phyloP scores from a whole-genome alignment of 2,888 invertebrate genomes.

The Phlogophora meticulosa region DNA sequence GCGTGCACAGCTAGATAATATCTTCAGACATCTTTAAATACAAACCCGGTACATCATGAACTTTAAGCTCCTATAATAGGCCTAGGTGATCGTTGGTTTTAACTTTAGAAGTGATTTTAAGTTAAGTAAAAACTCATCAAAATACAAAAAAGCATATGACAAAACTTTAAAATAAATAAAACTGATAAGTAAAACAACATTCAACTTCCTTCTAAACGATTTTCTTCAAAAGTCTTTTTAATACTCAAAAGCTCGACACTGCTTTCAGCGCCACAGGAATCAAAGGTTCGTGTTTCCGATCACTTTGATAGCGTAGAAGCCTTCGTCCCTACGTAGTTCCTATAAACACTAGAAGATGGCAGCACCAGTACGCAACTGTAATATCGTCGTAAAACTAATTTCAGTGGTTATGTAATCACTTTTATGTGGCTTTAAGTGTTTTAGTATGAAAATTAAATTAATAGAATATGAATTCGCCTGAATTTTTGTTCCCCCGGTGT shows the following conservation, averaged over 20 bases:
- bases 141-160: not conserved
- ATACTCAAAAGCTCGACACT: not conserved
- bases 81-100: no score
- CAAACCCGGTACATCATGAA: no score
- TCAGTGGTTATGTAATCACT: constrained; percentile 61
- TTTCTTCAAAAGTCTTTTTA: not conserved
- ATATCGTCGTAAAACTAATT: constrained; percentile 55
- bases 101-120: no score
- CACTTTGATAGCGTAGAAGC: constrained; percentile 82
- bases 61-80: no score
- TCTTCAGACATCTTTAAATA: no score
- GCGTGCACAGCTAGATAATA: no score
- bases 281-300: constrained; percentile 75
- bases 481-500: not conserved
- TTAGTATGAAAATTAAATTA: constrained; percentile 40
- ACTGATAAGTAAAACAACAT: not conserved
- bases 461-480: constrained; percentile 14
- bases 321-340: constrained; percentile 79
- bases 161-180: not conserved
- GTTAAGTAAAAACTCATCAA: no score
- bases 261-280: constrained; percentile 70
- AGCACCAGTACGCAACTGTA: constrained; percentile 68
- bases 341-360: constrained; percentile 77
- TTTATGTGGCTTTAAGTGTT: constrained; percentile 57
- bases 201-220: not conserved